Conservation (phyloP, 1,140 invertebrate species). For the Limonius californicus region DNA sequence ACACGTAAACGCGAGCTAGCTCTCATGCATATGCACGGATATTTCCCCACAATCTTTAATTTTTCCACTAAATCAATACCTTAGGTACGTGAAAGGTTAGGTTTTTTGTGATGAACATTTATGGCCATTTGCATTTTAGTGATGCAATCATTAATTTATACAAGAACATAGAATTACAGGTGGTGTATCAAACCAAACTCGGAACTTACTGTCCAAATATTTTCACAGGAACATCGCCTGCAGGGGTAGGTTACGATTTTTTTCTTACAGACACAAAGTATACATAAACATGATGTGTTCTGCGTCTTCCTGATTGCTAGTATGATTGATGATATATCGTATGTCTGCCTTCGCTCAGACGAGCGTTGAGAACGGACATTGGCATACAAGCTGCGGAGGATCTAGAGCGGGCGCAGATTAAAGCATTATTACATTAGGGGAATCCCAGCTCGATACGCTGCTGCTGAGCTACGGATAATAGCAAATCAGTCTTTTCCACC, state of each 20-base stretch:
- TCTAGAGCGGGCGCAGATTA: constrained; percentile 35
- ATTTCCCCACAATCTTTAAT: too few species aligned
- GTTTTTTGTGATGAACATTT: too few species aligned
- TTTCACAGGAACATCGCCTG: too few species aligned
- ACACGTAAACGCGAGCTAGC: too few species aligned
- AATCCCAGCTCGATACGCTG: constrained; percentile 15
- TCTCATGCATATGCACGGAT: too few species aligned
- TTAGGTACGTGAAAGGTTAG: too few species aligned
- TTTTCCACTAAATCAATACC: too few species aligned
- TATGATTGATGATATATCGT: constrained; percentile 33
- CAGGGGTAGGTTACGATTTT: neutral
- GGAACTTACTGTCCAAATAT: too few species aligned
- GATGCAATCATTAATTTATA: too few species aligned
- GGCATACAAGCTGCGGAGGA: constrained; percentile 34
- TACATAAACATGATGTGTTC: constrained; percentile 30
- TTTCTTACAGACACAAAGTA: constrained; percentile 5
- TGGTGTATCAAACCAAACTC: too few species aligned
- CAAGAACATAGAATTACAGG: too few species aligned
- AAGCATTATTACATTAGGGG: constrained; percentile 38
- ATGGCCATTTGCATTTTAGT: too few species aligned
- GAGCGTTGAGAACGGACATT: constrained; percentile 27
- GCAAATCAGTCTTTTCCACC: constrained; percentile 17
- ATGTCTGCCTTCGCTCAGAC: constrained; percentile 24
- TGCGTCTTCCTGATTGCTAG: constrained; percentile 29
- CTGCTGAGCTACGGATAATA: constrained; percentile 13